Conservation (phyloP, 2,888 invertebrate species). For the Lasioglossum pauxillum region DNA sequence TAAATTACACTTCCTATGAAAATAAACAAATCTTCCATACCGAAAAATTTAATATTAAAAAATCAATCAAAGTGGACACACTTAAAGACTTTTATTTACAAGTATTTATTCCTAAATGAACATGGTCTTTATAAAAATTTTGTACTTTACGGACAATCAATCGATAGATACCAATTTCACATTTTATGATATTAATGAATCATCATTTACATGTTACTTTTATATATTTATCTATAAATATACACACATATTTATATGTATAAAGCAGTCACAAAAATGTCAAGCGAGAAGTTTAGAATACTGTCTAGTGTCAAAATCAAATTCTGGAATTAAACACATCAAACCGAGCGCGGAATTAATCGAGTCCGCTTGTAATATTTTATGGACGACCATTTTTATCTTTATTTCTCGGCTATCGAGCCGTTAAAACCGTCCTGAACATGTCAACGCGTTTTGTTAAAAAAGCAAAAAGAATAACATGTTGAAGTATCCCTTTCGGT, state of each 20-base stretch:
- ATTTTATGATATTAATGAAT: neutral
- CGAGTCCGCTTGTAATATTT: neutral
- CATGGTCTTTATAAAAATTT: conserved; percentile 16
- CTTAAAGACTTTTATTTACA: conserved; percentile 38
- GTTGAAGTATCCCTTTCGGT: neutral
- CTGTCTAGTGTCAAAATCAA: neutral
- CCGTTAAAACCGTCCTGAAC: neutral
- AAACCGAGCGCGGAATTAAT: neutral
- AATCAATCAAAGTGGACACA: conserved; percentile 12
- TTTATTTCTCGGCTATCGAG: neutral
- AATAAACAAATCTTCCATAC: conserved; percentile 12
- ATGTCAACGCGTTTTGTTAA: conserved; percentile 3
- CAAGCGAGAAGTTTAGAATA: neutral
- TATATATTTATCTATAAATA: neutral
- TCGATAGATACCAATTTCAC: neutral
- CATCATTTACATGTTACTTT: conserved; percentile 4
- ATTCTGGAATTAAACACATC: neutral
- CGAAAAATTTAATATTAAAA: conserved; percentile 11
- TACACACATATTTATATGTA: neutral
- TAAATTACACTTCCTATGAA: conserved; percentile 21
- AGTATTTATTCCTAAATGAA: neutral
- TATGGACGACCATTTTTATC: neutral
- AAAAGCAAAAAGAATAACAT: conserved; percentile 7
- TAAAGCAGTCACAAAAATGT: conserved; percentile 14
- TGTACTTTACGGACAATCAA: conserved; percentile 18